Conservation (phyloP, 2,797 vertebrate genomes). For the Gallinago solitaria region DNA sequence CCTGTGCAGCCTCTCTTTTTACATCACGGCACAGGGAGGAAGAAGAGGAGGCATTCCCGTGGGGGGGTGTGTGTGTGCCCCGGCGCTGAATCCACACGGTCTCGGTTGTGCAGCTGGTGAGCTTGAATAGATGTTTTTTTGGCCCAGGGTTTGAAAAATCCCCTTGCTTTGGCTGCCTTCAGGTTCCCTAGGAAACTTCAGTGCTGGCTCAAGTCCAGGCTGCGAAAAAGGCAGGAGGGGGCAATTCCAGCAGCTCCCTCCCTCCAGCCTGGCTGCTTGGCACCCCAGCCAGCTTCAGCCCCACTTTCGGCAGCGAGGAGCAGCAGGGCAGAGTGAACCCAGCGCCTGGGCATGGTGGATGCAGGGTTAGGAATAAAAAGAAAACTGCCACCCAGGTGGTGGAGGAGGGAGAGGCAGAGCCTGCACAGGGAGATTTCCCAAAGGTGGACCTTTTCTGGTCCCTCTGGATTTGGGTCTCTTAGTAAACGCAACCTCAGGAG, state of each 20-base stretch:
- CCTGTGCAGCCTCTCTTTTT: neutral
- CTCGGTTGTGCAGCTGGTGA: neutral
- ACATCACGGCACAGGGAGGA: fast-evolving
- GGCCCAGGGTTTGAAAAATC: neutral
- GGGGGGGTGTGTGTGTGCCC: neutral
- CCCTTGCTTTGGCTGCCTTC: neutral
- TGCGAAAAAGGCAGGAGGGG: neutral
- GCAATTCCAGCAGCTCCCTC: fast-evolving
- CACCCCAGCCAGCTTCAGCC: neutral
- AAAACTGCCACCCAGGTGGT: neutral
- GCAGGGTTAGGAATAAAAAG: neutral
- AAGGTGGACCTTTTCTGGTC: neutral
- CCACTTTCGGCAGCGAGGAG: neutral
- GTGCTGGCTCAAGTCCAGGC: neutral
- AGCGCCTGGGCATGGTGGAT: neutral
- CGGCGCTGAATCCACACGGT: fast-evolving
- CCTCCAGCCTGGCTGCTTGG: neutral
- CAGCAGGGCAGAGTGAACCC: neutral
- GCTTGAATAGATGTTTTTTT: neutral
- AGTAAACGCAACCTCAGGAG: neutral
- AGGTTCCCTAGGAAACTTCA: constrained; percentile 36
- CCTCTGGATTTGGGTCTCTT: neutral
- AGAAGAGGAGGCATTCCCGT: neutral
- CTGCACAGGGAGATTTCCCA: neutral
- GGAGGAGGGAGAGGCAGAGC: neutral